Evolutionary conservation across 2,888 invertebrate species (phyloP).

Genomic region (Luperina testacea): DNA sequence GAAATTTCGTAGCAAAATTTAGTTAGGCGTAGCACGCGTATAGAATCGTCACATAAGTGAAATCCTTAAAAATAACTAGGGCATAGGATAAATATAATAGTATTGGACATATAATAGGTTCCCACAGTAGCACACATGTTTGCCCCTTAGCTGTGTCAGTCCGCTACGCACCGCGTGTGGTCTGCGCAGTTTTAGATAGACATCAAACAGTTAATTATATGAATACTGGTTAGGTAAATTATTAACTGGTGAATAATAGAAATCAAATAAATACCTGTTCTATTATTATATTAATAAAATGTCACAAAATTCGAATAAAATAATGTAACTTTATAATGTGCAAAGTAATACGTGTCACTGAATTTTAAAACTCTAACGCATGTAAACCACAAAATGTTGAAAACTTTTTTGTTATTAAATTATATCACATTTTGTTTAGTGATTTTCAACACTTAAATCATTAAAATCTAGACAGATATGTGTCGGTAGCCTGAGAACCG

Average conservation of each 20-base stretch:
- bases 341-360: not conserved
- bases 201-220: conserved; percentile 35
- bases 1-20: conserved; percentile 6
- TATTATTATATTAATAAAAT: conserved; percentile 13
- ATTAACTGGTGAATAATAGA: conserved; percentile 6
- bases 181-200: conserved; percentile 33
- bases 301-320: conserved; percentile 7
- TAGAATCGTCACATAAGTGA: not conserved
- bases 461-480: conserved; percentile 18
- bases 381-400: conserved; percentile 1
- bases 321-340: not conserved
- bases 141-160: conserved; percentile 18
- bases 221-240: conserved; percentile 14
- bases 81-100: not conserved
- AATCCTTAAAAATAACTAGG: not conserved
- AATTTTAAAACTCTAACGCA: not conserved
- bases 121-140: conserved; percentile 13
- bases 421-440: conserved; percentile 22
- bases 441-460: conserved; percentile 17
- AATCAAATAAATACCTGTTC: not conserved
- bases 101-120: conserved; percentile 8
- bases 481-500: conserved; percentile 22
- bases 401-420: conserved; percentile 10
- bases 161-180: conserved; percentile 34
- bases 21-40: not conserved